A percentile compares a stretch with the other conserved stretches of the same genome.
These are phyloP conservation scores for Amblyopsis hoosieri DNA, from an alignment of 2,797 vertebrate species.

Conservation along the genomic window DNA sequence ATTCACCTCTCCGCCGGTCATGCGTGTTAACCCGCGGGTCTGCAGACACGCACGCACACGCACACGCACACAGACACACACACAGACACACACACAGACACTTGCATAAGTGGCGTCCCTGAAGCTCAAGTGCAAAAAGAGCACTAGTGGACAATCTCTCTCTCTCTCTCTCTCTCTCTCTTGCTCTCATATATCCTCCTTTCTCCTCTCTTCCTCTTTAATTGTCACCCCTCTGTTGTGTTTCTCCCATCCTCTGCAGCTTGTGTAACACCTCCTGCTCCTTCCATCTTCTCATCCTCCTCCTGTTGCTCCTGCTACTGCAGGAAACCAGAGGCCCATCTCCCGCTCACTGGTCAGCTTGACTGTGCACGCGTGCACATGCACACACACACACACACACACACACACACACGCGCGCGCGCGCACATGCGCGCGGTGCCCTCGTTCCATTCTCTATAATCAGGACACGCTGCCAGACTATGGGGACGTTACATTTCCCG, in stretches of 20 bases:
- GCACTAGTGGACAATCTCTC: constrained; percentile 29
- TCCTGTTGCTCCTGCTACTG: constrained; percentile 39
- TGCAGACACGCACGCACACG: constrained; percentile 12
- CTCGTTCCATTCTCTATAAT: constrained; percentile 73
- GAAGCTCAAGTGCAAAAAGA: constrained; percentile 40
- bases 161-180: constrained; percentile 14
- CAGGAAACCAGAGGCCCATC: constrained; percentile 73
- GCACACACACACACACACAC: constrained; percentile 14
- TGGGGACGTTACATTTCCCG: constrained; percentile 72
- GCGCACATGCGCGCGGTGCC: constrained; percentile 49
- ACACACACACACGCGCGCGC: constrained; percentile 13
- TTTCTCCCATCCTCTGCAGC: constrained; percentile 54
- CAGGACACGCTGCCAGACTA: constrained; percentile 73
- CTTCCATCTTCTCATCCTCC: constrained; percentile 19
- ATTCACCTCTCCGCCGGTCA: constrained; percentile 36
- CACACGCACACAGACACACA: constrained; percentile 4
- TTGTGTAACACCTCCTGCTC: constrained; percentile 22
- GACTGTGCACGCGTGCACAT: constrained; percentile 15
- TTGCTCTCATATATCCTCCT: constrained; percentile 32
- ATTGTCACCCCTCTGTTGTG: constrained; percentile 35
- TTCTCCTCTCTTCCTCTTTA: constrained; percentile 42
- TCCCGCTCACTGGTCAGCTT: constrained; percentile 73
- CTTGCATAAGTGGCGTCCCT: constrained; percentile 30
- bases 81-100: constrained; percentile 9
- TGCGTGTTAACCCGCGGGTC: constrained; percentile 50